A percentile compares a stretch with the other conserved stretches of the same genome.
Evolutionary conservation across 2,113 vertebrate species (phyloP).

Genomic region (Holacanthus passer): DNA sequence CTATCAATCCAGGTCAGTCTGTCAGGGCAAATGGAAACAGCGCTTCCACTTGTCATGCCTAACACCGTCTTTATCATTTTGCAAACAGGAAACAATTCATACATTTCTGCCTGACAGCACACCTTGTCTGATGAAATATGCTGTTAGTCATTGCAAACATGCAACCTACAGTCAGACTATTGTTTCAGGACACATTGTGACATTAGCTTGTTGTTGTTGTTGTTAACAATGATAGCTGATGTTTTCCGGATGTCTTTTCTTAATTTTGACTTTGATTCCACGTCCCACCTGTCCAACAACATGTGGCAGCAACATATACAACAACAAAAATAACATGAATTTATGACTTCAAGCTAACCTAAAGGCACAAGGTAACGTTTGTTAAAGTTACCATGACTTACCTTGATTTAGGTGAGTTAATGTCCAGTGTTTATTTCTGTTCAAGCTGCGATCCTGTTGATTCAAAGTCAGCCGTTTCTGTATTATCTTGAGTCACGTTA

Average conservation of each 20-base stretch:
- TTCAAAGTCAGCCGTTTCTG: not conserved
- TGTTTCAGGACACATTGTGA: not conserved
- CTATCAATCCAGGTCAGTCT: not conserved
- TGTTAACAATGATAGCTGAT: not conserved
- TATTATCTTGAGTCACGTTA: not conserved
- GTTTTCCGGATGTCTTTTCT: not conserved
- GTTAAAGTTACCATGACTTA: slow-evolving; percentile 19
- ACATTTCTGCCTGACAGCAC: not conserved
- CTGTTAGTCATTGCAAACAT: not conserved
- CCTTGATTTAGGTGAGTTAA: slow-evolving; percentile 38
- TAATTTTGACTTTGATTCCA: not conserved
- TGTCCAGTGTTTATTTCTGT: slow-evolving; percentile 30
- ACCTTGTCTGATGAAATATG: not conserved
- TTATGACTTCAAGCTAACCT: not conserved
- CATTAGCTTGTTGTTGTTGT: too few relatives aligned
- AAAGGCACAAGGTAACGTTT: not conserved
- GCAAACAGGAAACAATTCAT: slow-evolving; percentile 7
- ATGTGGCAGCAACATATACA: too few relatives aligned
- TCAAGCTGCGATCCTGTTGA: not conserved
- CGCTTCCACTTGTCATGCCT: not conserved
- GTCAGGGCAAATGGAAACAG: not conserved
- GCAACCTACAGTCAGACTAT: not conserved
- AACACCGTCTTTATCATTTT: not conserved
- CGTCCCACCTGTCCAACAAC: not conserved
- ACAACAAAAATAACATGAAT: too few relatives aligned